Evolutionary conservation across 2,113 vertebrate genomes (phyloP).

Genomic region (Pollachius pollachius): DNA sequence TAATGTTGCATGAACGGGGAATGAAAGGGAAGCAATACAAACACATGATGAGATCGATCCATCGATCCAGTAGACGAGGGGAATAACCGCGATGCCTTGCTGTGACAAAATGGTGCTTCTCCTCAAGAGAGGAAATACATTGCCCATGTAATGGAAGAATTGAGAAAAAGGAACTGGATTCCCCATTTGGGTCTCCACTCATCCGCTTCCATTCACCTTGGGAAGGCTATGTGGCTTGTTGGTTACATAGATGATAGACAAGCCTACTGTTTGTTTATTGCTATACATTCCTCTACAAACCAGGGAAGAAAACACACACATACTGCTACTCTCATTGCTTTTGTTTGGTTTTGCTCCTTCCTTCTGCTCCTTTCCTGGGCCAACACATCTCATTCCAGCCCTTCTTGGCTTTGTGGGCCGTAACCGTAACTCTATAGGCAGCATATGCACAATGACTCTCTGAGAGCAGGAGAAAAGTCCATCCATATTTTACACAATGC

Average conservation of each 20-base stretch:
- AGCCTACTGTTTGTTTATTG: background rate
- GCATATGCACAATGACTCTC: background rate
- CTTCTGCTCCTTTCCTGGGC: background rate
- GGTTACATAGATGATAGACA: constrained; percentile 2
- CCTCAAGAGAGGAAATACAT: too few relatives aligned
- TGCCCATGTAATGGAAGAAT: constrained; percentile 10
- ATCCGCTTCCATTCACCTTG: constrained; percentile 18
- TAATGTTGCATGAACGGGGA: background rate
- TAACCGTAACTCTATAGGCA: background rate
- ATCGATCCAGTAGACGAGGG: too few relatives aligned
- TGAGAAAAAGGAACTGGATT: constrained; percentile 12
- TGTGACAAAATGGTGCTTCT: background rate
- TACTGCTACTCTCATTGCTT: background rate
- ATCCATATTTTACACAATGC: too few relatives aligned
- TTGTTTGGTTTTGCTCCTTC: background rate
- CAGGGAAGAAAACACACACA: too few relatives aligned
- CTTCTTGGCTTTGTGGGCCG: background rate
- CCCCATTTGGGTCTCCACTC: constrained; percentile 7
- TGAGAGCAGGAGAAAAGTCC: too few relatives aligned
- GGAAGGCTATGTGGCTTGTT: constrained; percentile 5
- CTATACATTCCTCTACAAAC: too few relatives aligned
- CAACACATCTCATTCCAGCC: background rate
- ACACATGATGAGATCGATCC: too few relatives aligned
- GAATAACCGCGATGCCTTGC: too few relatives aligned
- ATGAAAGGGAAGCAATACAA: background rate